Conservation (phyloP, 92 coral and sea anemone species). For the Palythoa grandiflora region DNA sequence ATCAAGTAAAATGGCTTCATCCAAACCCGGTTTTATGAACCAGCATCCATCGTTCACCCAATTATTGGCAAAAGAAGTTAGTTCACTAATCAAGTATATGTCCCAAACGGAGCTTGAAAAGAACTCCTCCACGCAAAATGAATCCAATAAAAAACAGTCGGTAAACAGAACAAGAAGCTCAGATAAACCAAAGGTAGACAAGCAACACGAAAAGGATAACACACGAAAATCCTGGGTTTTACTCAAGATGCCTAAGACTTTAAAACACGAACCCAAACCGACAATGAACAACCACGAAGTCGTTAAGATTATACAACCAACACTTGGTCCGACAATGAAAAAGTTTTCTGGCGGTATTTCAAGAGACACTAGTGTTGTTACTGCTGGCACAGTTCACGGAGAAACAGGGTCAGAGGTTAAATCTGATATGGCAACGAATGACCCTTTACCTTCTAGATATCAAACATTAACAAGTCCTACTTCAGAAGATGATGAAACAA, state of each 20-base stretch:
- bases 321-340: slow-evolving; percentile 60
- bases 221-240: slow-evolving; percentile 97
- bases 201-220: slow-evolving; percentile 61
- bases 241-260: slow-evolving; percentile 84
- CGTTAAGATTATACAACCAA: slow-evolving; percentile 59
- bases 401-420: slow-evolving; percentile 47
- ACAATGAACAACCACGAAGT: slow-evolving; percentile 51
- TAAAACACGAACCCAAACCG: slow-evolving; percentile 40
- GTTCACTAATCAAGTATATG: slow-evolving; percentile 74
- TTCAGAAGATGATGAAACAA: neutral
- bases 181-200: neutral
- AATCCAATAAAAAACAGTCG: neutral
- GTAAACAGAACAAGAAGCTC: neutral
- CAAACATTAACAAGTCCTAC: neutral
- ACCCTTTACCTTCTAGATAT: neutral
- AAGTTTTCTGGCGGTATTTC: slow-evolving; percentile 3
- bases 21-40: neutral
- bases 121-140: neutral
- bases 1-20: slow-evolving; percentile 11
- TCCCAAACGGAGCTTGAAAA: slow-evolving; percentile 46
- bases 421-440: neutral
- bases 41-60: slow-evolving; percentile 29
- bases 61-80: slow-evolving; percentile 76
- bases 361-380: slow-evolving; percentile 8
- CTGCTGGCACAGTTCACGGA: slow-evolving; percentile 40